Percentiles rank a stretch among this genome's conserved stretches.
These are phyloP conservation scores for Xiphophorus birchmanni DNA, from an alignment of 2,797 vertebrate species.

Conservation along the genomic window DNA sequence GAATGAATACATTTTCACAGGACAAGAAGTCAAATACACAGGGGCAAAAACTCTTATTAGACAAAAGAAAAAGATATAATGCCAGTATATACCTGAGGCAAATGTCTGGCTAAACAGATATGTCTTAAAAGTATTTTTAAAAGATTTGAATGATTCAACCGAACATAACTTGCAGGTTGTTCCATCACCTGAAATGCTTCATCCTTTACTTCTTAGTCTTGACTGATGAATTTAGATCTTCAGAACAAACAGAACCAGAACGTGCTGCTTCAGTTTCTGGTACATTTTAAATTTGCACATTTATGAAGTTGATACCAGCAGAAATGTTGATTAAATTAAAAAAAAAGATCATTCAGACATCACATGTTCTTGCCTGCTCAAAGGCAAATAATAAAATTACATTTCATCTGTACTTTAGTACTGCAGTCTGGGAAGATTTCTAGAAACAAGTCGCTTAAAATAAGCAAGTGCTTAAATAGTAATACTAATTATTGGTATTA, in stretches of 20 bases:
- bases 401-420: not conserved
- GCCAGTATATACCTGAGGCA: not conserved
- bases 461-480: not conserved
- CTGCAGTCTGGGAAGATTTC: not conserved
- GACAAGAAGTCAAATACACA: not conserved
- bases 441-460: not conserved
- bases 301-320: not conserved
- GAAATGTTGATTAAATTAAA: not conserved
- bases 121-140: not conserved
- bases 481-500: too few relatives aligned
- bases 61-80: not conserved
- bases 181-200: not conserved
- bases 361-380: not conserved
- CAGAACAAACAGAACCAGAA: not conserved
- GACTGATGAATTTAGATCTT: conserved; percentile 1
- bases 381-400: not conserved
- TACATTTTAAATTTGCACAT: not conserved
- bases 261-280: not conserved
- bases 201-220: not conserved
- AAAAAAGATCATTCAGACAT: not conserved
- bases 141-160: not conserved
- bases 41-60: not conserved
- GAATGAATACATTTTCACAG: not conserved
- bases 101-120: not conserved
- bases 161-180: not conserved